Conservation (phyloP, 1,140 invertebrate species). For the Mesaphorura yosii region DNA sequence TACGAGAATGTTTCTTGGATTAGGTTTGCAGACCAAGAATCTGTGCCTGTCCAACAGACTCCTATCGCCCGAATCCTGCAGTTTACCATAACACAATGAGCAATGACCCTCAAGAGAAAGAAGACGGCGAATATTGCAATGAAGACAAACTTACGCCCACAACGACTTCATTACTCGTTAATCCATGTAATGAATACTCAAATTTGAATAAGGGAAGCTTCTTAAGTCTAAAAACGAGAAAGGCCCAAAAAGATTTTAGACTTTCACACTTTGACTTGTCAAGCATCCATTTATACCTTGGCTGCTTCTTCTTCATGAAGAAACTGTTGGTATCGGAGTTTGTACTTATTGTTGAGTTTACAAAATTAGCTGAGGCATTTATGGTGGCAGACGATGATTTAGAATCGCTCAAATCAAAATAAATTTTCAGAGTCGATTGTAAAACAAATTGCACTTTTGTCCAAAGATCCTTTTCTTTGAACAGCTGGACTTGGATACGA, state of each 20-base stretch:
- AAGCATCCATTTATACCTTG: slow-evolving; percentile 38
- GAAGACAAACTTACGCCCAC: not conserved
- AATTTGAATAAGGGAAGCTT: slow-evolving; percentile 58
- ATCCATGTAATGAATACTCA: slow-evolving; percentile 62
- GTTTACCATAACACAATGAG: slow-evolving; percentile 19
- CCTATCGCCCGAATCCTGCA: slow-evolving; percentile 22
- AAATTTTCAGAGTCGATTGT: slow-evolving; percentile 36
- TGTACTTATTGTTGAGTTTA: slow-evolving; percentile 43
- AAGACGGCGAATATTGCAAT: not conserved
- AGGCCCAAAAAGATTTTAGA: slow-evolving; percentile 7
- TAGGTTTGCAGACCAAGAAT: slow-evolving; percentile 54
- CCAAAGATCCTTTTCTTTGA: slow-evolving; percentile 76
- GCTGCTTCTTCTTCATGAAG: slow-evolving; percentile 53
- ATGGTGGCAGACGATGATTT: slow-evolving; percentile 21
- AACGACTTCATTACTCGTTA: slow-evolving; percentile 47
- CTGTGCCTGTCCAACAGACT: slow-evolving; percentile 26
- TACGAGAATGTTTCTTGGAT: slow-evolving; percentile 60
- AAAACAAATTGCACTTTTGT: slow-evolving; percentile 75
- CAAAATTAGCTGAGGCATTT: slow-evolving; percentile 15
- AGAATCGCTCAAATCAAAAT: slow-evolving; percentile 29
- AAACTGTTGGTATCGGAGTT: slow-evolving; percentile 50
- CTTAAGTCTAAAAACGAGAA: slow-evolving; percentile 44
- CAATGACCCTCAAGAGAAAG: no score
- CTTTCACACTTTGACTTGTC: slow-evolving; percentile 1
- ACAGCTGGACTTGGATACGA: slow-evolving; percentile 36